Evolutionary conservation across 1,140 invertebrate genomes (phyloP), one percentile per base, ranked within the genome.

Genomic region (Euwallacea fornicatus): DNA sequence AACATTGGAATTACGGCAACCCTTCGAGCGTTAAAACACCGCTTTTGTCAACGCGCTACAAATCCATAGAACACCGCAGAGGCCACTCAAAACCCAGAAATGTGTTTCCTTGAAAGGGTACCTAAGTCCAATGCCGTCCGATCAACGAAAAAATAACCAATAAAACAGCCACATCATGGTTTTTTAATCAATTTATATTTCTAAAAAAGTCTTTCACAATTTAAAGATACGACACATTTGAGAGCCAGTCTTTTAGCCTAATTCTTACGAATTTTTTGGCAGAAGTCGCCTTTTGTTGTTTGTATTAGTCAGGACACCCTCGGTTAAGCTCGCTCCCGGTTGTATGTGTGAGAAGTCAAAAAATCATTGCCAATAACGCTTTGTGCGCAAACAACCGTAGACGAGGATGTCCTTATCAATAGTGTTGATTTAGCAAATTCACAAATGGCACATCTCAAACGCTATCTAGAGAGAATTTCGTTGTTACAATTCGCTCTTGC

Each of bases 161-260:
- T 74, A 76, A 78, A 76, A 76, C 73, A 78, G 71, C 73, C 42
- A 71, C 69, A 73, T 53, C 64, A 75, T 64, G 21, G 63, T 77
- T 77, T 78, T 76, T 73, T 73, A 73, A 77, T 77, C 75, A 78
- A 78, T 73, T 79, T 80, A 79, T 80, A 79, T 78, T 80, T 80
- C 78, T 79, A 78, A 79, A 79, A 79, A 78, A 78, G 74, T 78
- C 75, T 76, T 75, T 79, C 77, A 80, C 78, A 80, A 78, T 74
- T 74, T 66, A 78, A 68, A 78, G 76, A 79, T 79, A 78, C 77
- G 77, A 79, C 73, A 79, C 71, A 78, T 74, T 75, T 76, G 77
- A 78, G 76, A 79, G 76, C 77, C 77, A 78, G 78, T 78, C 78
- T 78, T 74, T 78, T 73, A 72, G 68, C 65, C 71, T 64, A 72